Evolutionary conservation across 2,888 invertebrate genomes (phyloP), one percentile per base, ranked within the genome.

Genomic region (Spicauda simplicius): DNA sequence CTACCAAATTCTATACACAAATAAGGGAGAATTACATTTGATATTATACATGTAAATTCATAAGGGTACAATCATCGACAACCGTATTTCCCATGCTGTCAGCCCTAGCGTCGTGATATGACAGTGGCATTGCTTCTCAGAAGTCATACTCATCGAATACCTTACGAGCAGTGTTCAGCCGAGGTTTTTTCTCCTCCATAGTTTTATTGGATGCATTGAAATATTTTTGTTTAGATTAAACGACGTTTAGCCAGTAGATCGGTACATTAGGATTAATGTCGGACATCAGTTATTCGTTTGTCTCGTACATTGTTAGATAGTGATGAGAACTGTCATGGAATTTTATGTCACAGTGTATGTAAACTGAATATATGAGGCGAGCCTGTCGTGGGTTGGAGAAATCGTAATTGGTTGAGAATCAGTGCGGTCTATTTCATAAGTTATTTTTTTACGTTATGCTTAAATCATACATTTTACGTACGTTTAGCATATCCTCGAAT

Each of bases 211-310:
- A 79, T 77, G 83, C 90, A 89, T 90, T 90, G 87, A 91, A 91
- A 91, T 92, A 91, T 92, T 91, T 90, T 87, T 87, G 90, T 90
- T 88, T 87, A 91, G 90, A 91, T 91, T 88, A 91, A 91, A 91
- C 87, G 90, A 83, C 89, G 86, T 87, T 89, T 90, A 87, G 82
- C 79, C 81, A 82, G 80, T 80, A 87, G 88, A 85, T 86, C 81
- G 83, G 85, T 88, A 86, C 91, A 91, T 92, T 91, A 90, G 92
- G 91, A 91, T 93, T 92, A 91, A 92, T 93, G 91, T 90, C 85
- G 71, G 75, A 87, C 90, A 91, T 91, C 90, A 89, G 85, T 91
- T 86, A 86, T 81, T 76, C 76, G 78, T 76, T 76, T 78, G 80
- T 79, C 79, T 78, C 75, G 73, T 74, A 71, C 71, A 76, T 75